Evolutionary conservation across 64 coral and sea anemone genomes (phyloP).

Genomic region (Platygyra sinensis): DNA sequence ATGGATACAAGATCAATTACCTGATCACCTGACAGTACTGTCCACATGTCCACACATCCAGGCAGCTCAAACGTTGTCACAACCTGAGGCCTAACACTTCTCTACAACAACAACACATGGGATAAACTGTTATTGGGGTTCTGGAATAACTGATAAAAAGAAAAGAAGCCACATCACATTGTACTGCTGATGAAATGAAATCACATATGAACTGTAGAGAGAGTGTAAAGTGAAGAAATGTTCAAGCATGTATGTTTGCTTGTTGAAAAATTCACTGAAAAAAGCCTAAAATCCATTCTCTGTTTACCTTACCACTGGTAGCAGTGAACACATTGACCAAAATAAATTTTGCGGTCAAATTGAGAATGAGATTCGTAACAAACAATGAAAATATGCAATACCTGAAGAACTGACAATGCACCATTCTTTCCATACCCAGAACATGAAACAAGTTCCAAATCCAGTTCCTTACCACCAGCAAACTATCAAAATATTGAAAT

Average conservation of each 20-base stretch:
- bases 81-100: constrained; percentile 95
- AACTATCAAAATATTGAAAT: constrained; percentile 53
- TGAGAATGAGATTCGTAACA: no score
- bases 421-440: constrained; percentile 99
- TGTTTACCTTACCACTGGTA: no score
- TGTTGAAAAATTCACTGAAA: no score
- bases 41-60: constrained; percentile 99
- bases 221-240: no score
- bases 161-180: no score
- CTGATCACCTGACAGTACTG: constrained; percentile 79
- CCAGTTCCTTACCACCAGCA: constrained; percentile 79
- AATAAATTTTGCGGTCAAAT: no score
- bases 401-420: constrained; percentile 94
- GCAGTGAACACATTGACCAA: no score
- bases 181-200: no score
- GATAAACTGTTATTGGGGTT: background rate
- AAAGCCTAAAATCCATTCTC: no score
- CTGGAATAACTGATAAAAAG: no score
- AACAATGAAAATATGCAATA: background rate
- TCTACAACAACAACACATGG: constrained; percentile 43
- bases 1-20: background rate
- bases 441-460: constrained; percentile 93
- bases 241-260: no score
- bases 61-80: constrained; percentile 99
- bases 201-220: no score